Evolutionary conservation across 2,888 invertebrate genomes (phyloP).

Genomic region (Sminthurinus aureus): DNA sequence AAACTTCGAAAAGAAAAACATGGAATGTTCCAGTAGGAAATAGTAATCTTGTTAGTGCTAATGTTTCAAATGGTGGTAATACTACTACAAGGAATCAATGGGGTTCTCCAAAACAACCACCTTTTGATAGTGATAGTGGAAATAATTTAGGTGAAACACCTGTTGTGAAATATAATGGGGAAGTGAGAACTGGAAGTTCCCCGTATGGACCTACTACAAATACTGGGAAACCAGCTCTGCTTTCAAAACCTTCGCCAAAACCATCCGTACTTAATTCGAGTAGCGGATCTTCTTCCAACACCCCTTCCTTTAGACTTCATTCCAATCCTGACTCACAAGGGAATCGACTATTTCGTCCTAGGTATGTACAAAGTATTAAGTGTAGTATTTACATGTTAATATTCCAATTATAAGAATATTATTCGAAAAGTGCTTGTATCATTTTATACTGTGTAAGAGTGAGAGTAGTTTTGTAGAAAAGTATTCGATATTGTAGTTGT

Average conservation of each 20-base stretch:
- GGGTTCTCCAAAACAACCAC: slow-evolving; percentile 59
- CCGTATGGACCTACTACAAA: slow-evolving; percentile 42
- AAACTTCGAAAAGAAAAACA: slow-evolving; percentile 56
- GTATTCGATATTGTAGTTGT: no score
- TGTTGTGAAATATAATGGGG: slow-evolving; percentile 53
- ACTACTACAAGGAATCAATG: slow-evolving; percentile 58
- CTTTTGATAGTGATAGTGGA: slow-evolving; percentile 42
- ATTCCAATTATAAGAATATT: no score
- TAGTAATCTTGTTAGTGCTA: slow-evolving; percentile 37
- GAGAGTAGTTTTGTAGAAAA: no score
- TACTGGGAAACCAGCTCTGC: slow-evolving; percentile 7
- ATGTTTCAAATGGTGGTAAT: slow-evolving; percentile 34
- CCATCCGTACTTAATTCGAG: background rate
- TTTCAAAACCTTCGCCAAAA: slow-evolving; percentile 16
- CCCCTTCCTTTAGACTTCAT: slow-evolving; percentile 56
- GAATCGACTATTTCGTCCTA: slow-evolving; percentile 55
- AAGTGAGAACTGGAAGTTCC: slow-evolving; percentile 48
- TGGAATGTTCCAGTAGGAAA: slow-evolving; percentile 51
- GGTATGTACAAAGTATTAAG: slow-evolving; percentile 15
- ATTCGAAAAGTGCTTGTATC: no score
- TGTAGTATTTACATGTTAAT: no score
- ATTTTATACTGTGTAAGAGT: no score
- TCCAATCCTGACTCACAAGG: slow-evolving; percentile 57
- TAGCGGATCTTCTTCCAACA: slow-evolving; percentile 41
- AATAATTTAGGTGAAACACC: slow-evolving; percentile 17